phyloP scores from a whole-genome alignment of 1,140 invertebrate genomes.

The Leptinotarsa undecemlineata region DNA sequence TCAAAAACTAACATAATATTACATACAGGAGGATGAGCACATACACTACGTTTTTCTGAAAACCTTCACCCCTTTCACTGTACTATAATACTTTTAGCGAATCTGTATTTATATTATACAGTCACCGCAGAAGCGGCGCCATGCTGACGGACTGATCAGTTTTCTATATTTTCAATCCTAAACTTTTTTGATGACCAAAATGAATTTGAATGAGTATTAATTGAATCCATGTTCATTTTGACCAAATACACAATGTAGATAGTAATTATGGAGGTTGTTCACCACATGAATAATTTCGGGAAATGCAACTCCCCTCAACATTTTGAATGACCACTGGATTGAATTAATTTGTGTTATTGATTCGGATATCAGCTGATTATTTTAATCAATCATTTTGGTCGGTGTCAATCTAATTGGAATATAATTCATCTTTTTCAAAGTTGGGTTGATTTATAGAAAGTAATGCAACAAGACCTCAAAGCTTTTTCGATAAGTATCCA shows the following conservation, averaged over 20 bases:
- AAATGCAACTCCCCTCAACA: not conserved
- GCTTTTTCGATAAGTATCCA: too few species aligned
- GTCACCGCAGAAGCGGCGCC: not conserved
- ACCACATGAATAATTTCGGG: not conserved
- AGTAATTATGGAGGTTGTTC: not conserved
- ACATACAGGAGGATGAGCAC: too few species aligned
- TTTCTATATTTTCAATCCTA: not conserved
- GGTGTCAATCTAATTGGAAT: too few species aligned
- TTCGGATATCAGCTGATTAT: not conserved
- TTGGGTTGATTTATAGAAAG: too few species aligned
- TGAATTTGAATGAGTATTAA: not conserved
- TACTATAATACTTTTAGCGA: not conserved
- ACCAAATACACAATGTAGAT: not conserved
- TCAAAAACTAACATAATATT: too few species aligned
- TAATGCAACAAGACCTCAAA: too few species aligned
- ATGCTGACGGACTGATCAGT: not conserved
- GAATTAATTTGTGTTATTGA: conserved; percentile 4
- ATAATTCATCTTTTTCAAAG: too few species aligned
- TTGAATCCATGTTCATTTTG: conserved; percentile 1
- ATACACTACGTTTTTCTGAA: not conserved
- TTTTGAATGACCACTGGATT: not conserved
- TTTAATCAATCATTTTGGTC: not conserved
- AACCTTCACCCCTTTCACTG: not conserved
- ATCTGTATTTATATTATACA: not conserved
- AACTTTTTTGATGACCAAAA: not conserved